These are phyloP conservation scores for Leucoraja erinaceus DNA, from an alignment of 2,113 vertebrate genomes.

Conservation along the genomic window DNA sequence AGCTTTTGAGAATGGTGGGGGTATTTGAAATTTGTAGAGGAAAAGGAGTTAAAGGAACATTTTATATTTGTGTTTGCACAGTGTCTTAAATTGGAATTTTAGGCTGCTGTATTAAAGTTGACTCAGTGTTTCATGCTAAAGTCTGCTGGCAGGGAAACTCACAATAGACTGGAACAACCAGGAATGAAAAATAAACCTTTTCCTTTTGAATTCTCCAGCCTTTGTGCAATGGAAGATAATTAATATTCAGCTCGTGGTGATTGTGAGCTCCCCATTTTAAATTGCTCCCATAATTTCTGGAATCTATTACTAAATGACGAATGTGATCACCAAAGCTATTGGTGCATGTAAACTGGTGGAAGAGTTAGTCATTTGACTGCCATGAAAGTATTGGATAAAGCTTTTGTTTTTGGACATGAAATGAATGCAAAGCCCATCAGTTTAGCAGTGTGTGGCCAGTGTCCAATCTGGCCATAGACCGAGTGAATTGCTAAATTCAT, in stretches of 20 bases:
- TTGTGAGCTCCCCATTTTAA: neutral
- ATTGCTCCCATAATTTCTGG: neutral
- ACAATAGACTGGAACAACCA: neutral
- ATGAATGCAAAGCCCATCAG: no score
- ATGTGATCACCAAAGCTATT: neutral
- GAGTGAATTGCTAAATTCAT: neutral
- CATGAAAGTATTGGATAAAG: neutral
- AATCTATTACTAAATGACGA: neutral
- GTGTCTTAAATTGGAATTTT: neutral
- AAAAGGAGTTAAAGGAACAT: neutral
- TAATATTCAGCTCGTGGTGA: neutral
- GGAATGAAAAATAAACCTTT: neutral
- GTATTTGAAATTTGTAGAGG: conserved; percentile 24
- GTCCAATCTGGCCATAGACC: neutral
- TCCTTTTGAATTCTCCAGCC: neutral
- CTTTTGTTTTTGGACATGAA: neutral
- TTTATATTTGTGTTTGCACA: conserved; percentile 31
- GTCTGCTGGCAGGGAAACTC: neutral
- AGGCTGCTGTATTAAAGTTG: neutral
- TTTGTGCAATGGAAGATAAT: neutral
- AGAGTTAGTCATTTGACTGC: neutral
- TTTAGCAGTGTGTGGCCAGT: neutral
- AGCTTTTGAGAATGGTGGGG: conserved; percentile 2
- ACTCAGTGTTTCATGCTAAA: conserved; percentile 16
- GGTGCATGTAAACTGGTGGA: neutral